Base-by-base conservation (phyloP, 2,113 vertebrate species). In the Gobio gobio region DNA sequence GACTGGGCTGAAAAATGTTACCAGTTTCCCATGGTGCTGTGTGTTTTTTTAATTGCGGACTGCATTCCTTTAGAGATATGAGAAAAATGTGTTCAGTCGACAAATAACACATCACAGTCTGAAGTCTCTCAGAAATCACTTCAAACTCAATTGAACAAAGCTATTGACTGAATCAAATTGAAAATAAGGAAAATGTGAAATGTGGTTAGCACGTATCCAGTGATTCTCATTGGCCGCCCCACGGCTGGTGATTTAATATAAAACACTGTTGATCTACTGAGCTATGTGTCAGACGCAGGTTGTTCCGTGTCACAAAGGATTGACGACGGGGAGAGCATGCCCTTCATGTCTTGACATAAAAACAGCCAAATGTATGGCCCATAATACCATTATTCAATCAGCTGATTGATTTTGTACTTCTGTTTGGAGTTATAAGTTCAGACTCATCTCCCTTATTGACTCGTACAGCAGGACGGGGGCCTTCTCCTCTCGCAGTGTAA, bases 381-480 rank as follows among this genome's bases (percentile, higher is more conserved):
- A 92, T 94, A 94, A 94, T 93, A 92, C 92, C 92, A 92, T 97
- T 96, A 98, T 98, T 97, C 97, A 98, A 98, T 98, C 97, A 98
- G 94, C 94, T 95, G 95, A 98, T 98, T 96, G 97, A 98, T 98
- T 98, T 97, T 97, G 95, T 97, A 96, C 97, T 97, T 96, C 94
- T 93, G 93, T 95, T 87, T 95, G 95, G 95, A 96, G 96, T 94
- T 97, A 98, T 94, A 95, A 93, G 97, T 97, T 96, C 96, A 96
- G 95, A 96, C 97, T 96, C 95, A 76, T 91, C 94, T 96, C 96
- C 94, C 93, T 96, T 98, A 98, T 98, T 98, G 97, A 98, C 97
- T 95, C 93, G 89, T 94, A 91, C 88, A 94, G 94, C 90, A 88
- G 91, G 93, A 91, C 92, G 94, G 90, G 36, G 87, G 58, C 93